Evolutionary conservation across 2,888 invertebrate genomes (phyloP).

Genomic region (Anagyrus pseudococci): DNA sequence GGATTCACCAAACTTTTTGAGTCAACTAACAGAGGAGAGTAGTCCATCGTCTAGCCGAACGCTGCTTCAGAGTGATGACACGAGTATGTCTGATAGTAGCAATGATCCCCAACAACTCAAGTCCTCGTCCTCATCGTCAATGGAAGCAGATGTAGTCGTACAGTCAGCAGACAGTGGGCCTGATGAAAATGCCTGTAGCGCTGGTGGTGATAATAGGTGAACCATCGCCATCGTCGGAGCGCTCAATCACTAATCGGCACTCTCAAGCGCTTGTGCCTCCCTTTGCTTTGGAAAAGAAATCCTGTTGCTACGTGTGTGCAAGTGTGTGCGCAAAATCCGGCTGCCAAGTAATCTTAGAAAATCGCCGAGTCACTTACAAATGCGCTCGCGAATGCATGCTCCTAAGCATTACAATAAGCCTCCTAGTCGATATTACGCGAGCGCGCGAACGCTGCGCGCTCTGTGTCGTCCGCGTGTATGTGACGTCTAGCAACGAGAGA

Average conservation of each 20-base stretch:
- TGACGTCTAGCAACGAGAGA: neutral
- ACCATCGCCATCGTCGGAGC: neutral
- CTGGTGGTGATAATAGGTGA: slow-evolving; percentile 32
- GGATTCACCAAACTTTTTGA: slow-evolving; percentile 68
- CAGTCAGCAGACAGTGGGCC: neutral
- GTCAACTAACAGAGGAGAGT: slow-evolving; percentile 62
- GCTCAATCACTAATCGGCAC: neutral
- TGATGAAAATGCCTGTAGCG: slow-evolving; percentile 2
- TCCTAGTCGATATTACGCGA: neutral
- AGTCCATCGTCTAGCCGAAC: slow-evolving; percentile 65
- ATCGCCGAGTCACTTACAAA: neutral
- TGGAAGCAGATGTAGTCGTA: slow-evolving; percentile 29
- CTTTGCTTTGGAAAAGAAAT: neutral
- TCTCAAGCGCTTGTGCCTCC: neutral
- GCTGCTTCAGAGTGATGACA: slow-evolving; percentile 57
- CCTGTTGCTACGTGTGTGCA: neutral
- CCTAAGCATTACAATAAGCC: neutral
- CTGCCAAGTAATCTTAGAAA: neutral
- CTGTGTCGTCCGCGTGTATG: neutral
- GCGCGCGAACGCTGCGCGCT: neutral
- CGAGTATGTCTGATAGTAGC: slow-evolving; percentile 53
- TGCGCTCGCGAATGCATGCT: neutral
- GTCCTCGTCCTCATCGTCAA: too few species aligned
- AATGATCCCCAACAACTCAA: slow-evolving; percentile 36
- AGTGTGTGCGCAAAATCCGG: neutral